Evolutionary conservation across 2,888 invertebrate genomes (phyloP), one percentile per base, ranked within the genome.

Genomic region (Perithous albicinctus): DNA sequence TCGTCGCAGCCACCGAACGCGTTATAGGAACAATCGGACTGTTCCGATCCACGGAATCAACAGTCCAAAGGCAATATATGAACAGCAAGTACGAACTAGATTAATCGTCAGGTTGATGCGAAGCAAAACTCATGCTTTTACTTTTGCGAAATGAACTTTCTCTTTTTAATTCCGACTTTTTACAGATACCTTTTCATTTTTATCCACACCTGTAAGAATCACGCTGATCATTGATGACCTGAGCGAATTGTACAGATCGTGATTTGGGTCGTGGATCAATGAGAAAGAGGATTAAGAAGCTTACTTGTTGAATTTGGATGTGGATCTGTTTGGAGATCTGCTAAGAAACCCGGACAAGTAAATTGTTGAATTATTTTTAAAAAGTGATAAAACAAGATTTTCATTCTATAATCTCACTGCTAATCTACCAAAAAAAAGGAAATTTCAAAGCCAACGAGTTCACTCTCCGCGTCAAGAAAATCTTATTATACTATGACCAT

Each of bases 111-210:
- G 72, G 32, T 61, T 76, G 80, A 72, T 41, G 77, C 76, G 72
- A 76, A 38, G 38, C 64, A 51, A 8, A 80, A 54, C 54, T 66
- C n/a, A n/a, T n/a, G n/a, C n/a, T n/a, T n/a, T 32, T 29, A 3
- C 26, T 12, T 3, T 20, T 66, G 61, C 63, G 46, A 72, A 77
- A 78, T 84, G 83, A n/a, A n/a, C 82, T 85, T 85, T 84, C 84
- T 85, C 84, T 79, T 85, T 82, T 84, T 69, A 79, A 83, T 79
- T 75, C 63, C 61, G 63, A 64, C 59, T 77, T 81, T 78, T 83
- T 74, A 69, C 48, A 26, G 64, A 74, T 56, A 38, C 75, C 61
- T 61, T 69, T 54, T 38, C 23, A 18, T 15, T n/a, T n/a, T n/a
- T n/a, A n/a, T n/a, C n/a, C n/a, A 35, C 23, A 38, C 1, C 43